These are phyloP conservation scores for Mormyrus hasselquistii DNA, from an alignment of 2,797 vertebrate genomes.

Conservation along the genomic window DNA sequence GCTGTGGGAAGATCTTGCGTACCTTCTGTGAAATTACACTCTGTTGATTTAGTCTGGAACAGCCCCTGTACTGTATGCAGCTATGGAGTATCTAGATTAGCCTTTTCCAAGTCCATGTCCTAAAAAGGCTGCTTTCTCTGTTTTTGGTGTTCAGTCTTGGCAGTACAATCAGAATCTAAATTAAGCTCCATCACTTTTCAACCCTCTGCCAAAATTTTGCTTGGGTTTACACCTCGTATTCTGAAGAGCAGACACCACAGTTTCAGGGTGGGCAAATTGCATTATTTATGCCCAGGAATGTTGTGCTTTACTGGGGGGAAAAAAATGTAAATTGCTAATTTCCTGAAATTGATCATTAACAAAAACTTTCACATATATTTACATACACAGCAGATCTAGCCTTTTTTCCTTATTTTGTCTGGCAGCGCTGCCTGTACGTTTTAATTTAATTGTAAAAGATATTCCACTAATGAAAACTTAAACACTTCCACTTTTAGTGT, in stretches of 20 bases:
- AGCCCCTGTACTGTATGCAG: neutral
- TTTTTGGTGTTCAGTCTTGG: neutral
- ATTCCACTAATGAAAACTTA: constrained; percentile 42
- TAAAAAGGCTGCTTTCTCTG: neutral
- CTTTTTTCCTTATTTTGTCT: neutral
- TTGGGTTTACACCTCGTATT: neutral
- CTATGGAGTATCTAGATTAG: neutral
- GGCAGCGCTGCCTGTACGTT: constrained; percentile 27
- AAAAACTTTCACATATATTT: neutral
- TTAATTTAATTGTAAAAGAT: constrained; percentile 26
- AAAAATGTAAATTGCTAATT: neutral
- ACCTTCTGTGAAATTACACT: neutral
- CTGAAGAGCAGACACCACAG: neutral
- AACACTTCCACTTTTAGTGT: constrained; percentile 59
- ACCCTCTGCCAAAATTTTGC: neutral
- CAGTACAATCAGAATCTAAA: neutral
- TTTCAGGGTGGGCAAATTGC: neutral
- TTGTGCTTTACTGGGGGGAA: neutral
- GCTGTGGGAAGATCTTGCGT: neutral
- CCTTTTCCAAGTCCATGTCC: neutral
- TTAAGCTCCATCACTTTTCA: neutral
- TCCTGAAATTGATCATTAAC: neutral
- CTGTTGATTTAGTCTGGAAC: neutral
- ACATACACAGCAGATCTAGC: neutral
- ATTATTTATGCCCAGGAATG: neutral